phyloP scores from a whole-genome alignment of 2,113 vertebrate species.

The Nyctibius bracteatus region DNA sequence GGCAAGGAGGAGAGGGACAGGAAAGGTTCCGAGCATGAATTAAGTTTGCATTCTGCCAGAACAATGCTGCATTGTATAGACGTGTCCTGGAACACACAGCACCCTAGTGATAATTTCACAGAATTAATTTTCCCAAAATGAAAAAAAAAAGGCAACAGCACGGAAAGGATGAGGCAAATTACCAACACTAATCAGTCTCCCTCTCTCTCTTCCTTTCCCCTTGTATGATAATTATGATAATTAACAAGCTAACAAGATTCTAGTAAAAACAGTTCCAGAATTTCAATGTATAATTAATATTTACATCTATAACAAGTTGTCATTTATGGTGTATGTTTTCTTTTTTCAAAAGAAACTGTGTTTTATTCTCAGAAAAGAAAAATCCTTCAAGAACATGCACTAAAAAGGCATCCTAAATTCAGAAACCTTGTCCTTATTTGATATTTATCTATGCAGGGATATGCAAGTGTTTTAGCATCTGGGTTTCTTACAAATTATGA shows the following conservation, averaged over 20 bases:
- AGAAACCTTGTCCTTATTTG: conserved; percentile 12
- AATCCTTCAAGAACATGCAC: not conserved
- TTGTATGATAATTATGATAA: conserved; percentile 69
- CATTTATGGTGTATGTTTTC: conserved; percentile 41
- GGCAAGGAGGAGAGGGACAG: not conserved
- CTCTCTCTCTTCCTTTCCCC: conserved; percentile 56
- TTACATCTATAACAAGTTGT: conserved; percentile 66
- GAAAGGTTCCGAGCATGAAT: conserved; percentile 55
- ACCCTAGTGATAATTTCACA: conserved; percentile 55
- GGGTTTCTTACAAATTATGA: not conserved
- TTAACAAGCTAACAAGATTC: conserved; percentile 65
- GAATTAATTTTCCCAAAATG: conserved; percentile 62
- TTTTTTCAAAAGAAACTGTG: not conserved
- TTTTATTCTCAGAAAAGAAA: conserved; percentile 5
- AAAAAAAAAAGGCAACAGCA: conserved; percentile 14
- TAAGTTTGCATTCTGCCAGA: conserved; percentile 45
- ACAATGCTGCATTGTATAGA: not conserved
- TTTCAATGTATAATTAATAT: conserved; percentile 71
- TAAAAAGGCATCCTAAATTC: conserved; percentile 11
- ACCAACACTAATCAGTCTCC: conserved; percentile 58
- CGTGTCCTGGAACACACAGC: conserved; percentile 37
- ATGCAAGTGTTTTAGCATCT: conserved; percentile 12
- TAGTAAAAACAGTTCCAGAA: conserved; percentile 68
- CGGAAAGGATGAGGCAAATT: conserved; percentile 55
- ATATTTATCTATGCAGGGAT: conserved; percentile 18